Evolutionary conservation across 2,888 invertebrate genomes (phyloP), one percentile per base, ranked within the genome.

Genomic region (Nysson spinosus): DNA sequence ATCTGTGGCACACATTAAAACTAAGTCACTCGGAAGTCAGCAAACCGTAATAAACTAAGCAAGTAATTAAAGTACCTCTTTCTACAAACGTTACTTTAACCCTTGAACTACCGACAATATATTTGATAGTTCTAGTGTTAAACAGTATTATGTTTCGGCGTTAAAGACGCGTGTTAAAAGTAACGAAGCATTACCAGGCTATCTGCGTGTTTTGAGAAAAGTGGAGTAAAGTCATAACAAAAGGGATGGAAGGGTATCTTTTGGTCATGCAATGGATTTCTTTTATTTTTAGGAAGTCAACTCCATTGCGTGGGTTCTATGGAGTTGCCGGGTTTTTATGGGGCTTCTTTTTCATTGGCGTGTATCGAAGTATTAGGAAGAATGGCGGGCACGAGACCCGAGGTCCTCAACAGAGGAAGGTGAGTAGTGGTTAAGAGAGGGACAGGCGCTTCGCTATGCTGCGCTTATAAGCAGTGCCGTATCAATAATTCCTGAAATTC

Each of bases 351-450:
- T 39, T 26, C 40, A 17, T 6, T 6, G 54, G 54, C 39, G 49
- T 55, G 63, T 47, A 69, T 58, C 60, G 62, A 70, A 72, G 63
- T 71, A 78, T 78, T 77, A 73, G 75, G 77, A 75, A 72, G 74
- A 72, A 72, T 65, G 72, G 56, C 58, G 70, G 68, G 70, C 74
- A 79, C 72, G 75, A 78, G 73, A 55, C 71, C n/a, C 69, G 74
- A 63, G 64, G 55, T 73, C 75, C 71, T 72, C 69, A 26, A 39
- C 49, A 22, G 52, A 62, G 44, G 74, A 72, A 71, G 69, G 71
- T 69, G 68, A 77, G 69, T 68, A 68, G 54, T 49, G 65, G 30
- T 57, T 39, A 66, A 67, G 63, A 72, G 63, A 72, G 69, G 67
- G 75, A 67, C 67, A 66, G 72, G 77, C 72, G 70, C 63, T 68